phyloP scores from a whole-genome alignment of 1,140 invertebrate genomes.

The Leptinotarsa undecemlineata region DNA sequence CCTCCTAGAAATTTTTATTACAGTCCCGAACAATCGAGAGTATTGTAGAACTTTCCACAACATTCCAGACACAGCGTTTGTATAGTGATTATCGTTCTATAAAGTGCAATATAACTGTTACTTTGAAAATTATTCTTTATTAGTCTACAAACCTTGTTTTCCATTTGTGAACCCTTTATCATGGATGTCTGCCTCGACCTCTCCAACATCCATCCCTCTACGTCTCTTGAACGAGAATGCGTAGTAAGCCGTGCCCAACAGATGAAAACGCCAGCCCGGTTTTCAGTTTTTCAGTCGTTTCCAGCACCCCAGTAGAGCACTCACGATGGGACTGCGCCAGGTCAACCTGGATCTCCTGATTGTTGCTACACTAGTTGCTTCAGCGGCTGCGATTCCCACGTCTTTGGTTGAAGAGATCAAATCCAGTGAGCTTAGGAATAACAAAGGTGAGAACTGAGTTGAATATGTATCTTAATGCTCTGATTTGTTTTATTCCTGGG shows the following conservation, averaged over 20 bases:
- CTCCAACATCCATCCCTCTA: background rate
- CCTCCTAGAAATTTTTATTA: too few relatives aligned
- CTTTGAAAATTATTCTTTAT: too few relatives aligned
- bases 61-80: too few relatives aligned
- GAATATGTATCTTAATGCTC: too few relatives aligned
- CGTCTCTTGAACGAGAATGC: slow-evolving; percentile 25
- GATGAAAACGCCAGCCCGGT: slow-evolving; percentile 38
- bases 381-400: slow-evolving; percentile 39
- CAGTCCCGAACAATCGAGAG: too few relatives aligned
- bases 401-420: slow-evolving; percentile 48
- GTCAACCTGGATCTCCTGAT: slow-evolving; percentile 23
- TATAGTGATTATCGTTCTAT: too few relatives aligned
- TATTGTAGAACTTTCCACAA: too few relatives aligned
- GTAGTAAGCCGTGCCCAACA: slow-evolving; percentile 34
- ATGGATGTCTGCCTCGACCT: background rate
- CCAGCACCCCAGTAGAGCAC: slow-evolving; percentile 30
- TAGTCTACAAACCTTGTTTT: background rate
- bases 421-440: slow-evolving; percentile 43
- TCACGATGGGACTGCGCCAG: slow-evolving; percentile 33
- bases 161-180: background rate
- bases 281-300: slow-evolving; percentile 43
- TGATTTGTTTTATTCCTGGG: too few relatives aligned
- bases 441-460: slow-evolving; percentile 42
- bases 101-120: too few relatives aligned
- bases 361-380: slow-evolving; percentile 29